These are phyloP conservation scores for Coptodon bakossiorum DNA, from an alignment of 2,113 vertebrate species.

Conservation along the genomic window DNA sequence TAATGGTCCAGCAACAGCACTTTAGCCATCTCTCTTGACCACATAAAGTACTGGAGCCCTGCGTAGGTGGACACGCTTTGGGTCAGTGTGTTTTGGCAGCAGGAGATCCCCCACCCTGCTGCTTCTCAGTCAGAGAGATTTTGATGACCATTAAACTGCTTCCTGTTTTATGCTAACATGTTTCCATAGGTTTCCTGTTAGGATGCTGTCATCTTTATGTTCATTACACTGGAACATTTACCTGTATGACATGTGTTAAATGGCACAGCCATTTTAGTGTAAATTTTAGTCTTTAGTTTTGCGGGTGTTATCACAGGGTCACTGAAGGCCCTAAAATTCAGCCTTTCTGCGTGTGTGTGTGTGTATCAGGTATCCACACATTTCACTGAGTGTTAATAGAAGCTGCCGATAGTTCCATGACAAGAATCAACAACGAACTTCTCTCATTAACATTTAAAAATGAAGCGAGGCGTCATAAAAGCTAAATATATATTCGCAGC, in stretches of 20 bases:
- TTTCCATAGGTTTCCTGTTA: neutral
- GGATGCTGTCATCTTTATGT: neutral
- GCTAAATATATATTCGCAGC: neutral
- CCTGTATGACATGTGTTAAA: neutral
- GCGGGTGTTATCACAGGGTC: fast-evolving
- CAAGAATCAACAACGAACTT: neutral
- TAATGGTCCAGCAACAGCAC: neutral
- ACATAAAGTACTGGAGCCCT: neutral
- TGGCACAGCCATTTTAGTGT: neutral
- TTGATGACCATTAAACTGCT: neutral
- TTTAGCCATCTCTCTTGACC: neutral
- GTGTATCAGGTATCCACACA: neutral
- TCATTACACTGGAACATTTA: neutral
- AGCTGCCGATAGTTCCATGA: neutral
- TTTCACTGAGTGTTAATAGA: neutral
- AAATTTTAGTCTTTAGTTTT: neutral
- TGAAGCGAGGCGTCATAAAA: neutral
- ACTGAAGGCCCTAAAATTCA: neutral
- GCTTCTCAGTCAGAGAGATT: neutral
- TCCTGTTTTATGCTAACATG: neutral
- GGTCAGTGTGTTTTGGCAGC: neutral
- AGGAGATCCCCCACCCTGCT: neutral
- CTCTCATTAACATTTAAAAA: neutral
- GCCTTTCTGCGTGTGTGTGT: neutral
- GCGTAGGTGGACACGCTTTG: neutral